phyloP scores from a whole-genome alignment of 2,888 invertebrate genomes.

The Melinaea marsaeus region DNA sequence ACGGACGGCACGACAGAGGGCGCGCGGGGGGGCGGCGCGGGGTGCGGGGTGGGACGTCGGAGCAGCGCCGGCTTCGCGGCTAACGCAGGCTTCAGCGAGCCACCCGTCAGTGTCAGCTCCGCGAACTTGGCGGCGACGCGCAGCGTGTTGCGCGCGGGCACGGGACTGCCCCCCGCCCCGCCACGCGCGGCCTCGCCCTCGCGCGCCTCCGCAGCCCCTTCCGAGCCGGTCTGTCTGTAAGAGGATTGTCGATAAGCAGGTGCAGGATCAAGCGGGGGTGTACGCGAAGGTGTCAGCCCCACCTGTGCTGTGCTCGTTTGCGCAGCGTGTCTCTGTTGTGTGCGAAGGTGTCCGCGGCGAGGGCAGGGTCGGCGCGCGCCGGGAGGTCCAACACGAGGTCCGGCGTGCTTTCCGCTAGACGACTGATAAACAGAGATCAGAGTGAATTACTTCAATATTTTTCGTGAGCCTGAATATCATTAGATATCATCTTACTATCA shows the following conservation, averaged over 20 bases:
- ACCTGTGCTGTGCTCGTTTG: conserved; percentile 40
- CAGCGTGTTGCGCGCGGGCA: conserved; percentile 79
- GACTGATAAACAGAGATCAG: conserved; percentile 45
- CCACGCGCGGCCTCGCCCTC: conserved; percentile 20
- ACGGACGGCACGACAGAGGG: conserved; percentile 32
- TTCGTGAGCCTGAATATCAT: too few relatives aligned
- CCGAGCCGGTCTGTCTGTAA: conserved; percentile 33
- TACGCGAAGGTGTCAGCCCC: not conserved
- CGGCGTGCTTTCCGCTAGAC: conserved; percentile 79
- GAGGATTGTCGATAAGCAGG: not conserved
- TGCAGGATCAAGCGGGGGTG: not conserved
- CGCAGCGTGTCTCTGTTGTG: conserved; percentile 65
- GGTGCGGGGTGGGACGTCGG: conserved; percentile 65
- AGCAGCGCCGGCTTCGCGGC: conserved; percentile 90
- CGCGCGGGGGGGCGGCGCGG: conserved; percentile 35
- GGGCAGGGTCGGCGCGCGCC: conserved; percentile 50
- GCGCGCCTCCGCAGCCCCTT: conserved; percentile 27
- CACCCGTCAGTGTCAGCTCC: conserved; percentile 80
- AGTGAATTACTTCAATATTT: too few relatives aligned
- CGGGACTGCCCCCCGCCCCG: conserved; percentile 36
- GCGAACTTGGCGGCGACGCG: conserved; percentile 81
- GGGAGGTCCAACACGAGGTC: conserved; percentile 91
- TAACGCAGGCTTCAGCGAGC: conserved; percentile 84
- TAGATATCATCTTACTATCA: too few relatives aligned
- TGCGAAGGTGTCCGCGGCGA: conserved; percentile 59